These are phyloP conservation scores for Bilobella aurantiaca DNA, from an alignment of 1,140 invertebrate species.

Conservation along the genomic window DNA sequence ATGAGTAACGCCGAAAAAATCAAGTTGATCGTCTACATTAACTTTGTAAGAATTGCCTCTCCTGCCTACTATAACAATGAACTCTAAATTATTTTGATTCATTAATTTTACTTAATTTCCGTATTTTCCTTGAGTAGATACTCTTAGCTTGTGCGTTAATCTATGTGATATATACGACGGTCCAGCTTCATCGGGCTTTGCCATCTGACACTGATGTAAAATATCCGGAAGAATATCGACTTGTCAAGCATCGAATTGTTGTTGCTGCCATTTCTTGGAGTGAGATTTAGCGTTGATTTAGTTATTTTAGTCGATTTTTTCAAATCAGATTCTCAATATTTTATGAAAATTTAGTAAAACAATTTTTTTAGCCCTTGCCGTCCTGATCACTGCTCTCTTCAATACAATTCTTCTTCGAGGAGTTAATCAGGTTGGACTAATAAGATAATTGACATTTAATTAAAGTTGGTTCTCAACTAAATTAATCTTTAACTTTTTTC, in stretches of 20 bases:
- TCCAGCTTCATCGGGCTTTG: not conserved
- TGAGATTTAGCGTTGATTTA: not conserved
- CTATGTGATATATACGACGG: not conserved
- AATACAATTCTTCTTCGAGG: conserved; percentile 5
- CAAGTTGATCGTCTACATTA: conserved; percentile 10
- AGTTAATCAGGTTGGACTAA: not conserved
- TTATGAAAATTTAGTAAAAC: no score
- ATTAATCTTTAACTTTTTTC: not conserved
- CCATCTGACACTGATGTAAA: not conserved
- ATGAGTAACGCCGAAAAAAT: conserved; percentile 9
- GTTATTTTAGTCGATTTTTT: no score
- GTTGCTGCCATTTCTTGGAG: not conserved
- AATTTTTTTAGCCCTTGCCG: not conserved
- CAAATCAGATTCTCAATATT: no score
- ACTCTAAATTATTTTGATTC: not conserved
- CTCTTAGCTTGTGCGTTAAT: not conserved
- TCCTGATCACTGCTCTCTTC: not conserved
- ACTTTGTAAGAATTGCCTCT: not conserved
- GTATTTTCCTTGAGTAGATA: not conserved
- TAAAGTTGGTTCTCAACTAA: not conserved
- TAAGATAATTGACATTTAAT: not conserved
- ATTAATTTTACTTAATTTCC: not conserved
- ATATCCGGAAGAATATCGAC: not conserved
- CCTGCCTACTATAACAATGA: not conserved
- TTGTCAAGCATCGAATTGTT: not conserved